Base-by-base conservation (phyloP, 2,797 vertebrate genomes). In the Sebastes cheni region DNA sequence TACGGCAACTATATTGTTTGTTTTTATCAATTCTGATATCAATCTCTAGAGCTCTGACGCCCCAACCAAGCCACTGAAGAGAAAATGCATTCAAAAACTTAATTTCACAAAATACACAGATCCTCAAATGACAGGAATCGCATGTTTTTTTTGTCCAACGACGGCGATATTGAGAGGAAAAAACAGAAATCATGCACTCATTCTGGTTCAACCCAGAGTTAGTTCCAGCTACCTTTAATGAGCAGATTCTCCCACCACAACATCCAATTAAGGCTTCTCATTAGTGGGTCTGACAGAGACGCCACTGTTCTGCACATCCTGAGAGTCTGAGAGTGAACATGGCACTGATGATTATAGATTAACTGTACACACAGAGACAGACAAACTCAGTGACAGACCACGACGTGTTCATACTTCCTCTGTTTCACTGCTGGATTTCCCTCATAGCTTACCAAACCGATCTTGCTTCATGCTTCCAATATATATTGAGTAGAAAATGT, bases 261-360 rank as follows among this genome's bases (percentile, higher is more conserved):
- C 84, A 83, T 87, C 89, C 91, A 94, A 95, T 95, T 95, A 94
- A 77, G 85, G 80, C 79, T 70, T 86, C 92, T 95, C 93, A 94
- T 95, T 95, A 95, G 93, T 56, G 82, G 77, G 61, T 65, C 70
- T 72, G 84, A 93, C 93, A 91, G 90, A 93, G 90, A 84, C 25
- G 79, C 91, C 75, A 94, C 90, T 94, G 93, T 94, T 94, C 91
- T 69, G 65, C 87, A 83, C 84, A 82, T 92, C 86, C 90, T 84
- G 82, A 71, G 81, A 85, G 80, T 79, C 85, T 88, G 87, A 86
- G 80, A 80, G 75, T 71, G 80, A 88, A 82, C 83, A 87, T 86
- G 80, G 78, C 77, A 61, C 76, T 10, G 71, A 82, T 86, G 85
- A 90, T 88, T 82, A 88, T 68, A 91, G 90, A 90, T 86, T 72